A percentile compares a stretch with the other conserved stretches of the same genome.
These are phyloP conservation scores for Mantis religiosa DNA, from an alignment of 2,888 invertebrate genomes.

Conservation along the genomic window DNA sequence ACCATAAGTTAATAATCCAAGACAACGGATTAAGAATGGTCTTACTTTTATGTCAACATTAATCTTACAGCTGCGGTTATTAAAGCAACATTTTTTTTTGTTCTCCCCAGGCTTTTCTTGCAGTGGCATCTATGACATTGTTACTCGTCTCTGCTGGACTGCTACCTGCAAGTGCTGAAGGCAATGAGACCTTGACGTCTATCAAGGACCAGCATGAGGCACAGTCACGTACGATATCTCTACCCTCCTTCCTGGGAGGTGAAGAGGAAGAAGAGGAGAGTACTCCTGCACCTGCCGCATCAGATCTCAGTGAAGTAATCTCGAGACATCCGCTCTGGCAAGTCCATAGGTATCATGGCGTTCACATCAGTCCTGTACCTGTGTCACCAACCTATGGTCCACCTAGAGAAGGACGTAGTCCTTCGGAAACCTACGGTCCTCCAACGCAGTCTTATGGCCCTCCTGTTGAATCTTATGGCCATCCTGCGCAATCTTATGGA, in stretches of 20 bases:
- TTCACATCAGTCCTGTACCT: constrained; percentile 38
- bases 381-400: constrained; percentile 26
- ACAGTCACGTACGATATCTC: neutral
- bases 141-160: neutral
- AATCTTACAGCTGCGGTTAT: neutral
- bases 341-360: constrained; percentile 40
- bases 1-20: no score
- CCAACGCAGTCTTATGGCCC: constrained; percentile 7
- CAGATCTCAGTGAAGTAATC: neutral
- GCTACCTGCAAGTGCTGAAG: neutral
- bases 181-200: neutral
- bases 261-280: neutral
- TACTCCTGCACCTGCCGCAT: neutral
- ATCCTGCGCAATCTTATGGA: neutral
- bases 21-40: no score
- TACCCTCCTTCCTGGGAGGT: neutral
- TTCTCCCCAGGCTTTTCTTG: neutral
- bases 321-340: constrained; percentile 35
- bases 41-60: no score
- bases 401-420: neutral
- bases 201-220: neutral
- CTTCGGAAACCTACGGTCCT: constrained; percentile 7
- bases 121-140: neutral
- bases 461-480: neutral
- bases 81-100: neutral